Conservation (phyloP, 1,140 invertebrate genomes). For the Aphaenogaster rudis region DNA sequence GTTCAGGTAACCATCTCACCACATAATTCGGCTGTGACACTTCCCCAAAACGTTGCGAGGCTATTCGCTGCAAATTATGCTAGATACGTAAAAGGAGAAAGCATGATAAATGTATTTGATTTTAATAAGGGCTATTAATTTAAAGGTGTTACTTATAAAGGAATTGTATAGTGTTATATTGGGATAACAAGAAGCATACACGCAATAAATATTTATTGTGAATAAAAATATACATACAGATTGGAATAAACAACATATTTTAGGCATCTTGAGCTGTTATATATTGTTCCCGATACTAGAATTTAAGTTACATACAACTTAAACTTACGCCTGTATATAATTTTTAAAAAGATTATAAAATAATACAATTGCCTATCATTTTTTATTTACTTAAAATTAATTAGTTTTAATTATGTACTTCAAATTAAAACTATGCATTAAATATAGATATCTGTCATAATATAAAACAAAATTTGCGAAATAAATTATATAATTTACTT, state of each 20-base stretch:
- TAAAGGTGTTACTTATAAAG: not conserved
- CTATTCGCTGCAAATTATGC: constrained; percentile 85
- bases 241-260: constrained; percentile 17
- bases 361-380: not conserved
- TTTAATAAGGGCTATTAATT: constrained; percentile 78
- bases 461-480: not conserved
- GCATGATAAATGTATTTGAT: constrained; percentile 75
- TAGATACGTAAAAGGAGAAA: constrained; percentile 75
- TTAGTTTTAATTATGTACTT: not conserved
- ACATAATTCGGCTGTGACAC: constrained; percentile 87
- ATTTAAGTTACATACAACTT: constrained; percentile 9
- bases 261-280: not conserved
- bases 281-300: not conserved
- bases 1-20: constrained; percentile 88
- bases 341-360: not conserved
- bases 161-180: not conserved
- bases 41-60: constrained; percentile 83
- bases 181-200: not conserved
- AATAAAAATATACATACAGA: constrained; percentile 27
- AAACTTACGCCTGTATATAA: constrained; percentile 21
- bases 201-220: constrained; percentile 37
- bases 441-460: not conserved
- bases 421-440: not conserved
- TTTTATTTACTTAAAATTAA: not conserved
- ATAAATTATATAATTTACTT: not conserved